These are phyloP conservation scores for Eidolon helvum DNA, from an alignment of 2,113 vertebrate genomes.

Conservation along the genomic window DNA sequence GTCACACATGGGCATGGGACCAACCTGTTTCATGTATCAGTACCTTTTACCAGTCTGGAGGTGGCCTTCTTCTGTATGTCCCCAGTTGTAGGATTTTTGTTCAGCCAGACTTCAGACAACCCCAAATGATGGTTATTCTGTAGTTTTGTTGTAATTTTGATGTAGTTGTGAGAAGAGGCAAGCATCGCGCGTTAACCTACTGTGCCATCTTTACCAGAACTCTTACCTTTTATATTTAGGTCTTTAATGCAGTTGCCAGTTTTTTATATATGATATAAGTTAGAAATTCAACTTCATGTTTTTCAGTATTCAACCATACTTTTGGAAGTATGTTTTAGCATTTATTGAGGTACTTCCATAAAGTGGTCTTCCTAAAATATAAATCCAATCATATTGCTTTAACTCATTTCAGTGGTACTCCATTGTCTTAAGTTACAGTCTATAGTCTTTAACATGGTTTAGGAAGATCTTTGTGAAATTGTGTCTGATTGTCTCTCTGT, in stretches of 20 bases:
- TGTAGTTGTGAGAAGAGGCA: too few species aligned
- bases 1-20: too few species aligned
- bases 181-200: too few species aligned
- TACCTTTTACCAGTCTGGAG: too few species aligned
- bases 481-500: background rate
- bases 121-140: too few species aligned
- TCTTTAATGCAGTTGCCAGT: background rate
- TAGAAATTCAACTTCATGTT: slow-evolving; percentile 2
- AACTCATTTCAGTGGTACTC: background rate
- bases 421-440: background rate
- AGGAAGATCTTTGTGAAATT: slow-evolving; percentile 4
- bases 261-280: background rate
- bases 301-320: background rate
- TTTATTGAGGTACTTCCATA: background rate
- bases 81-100: too few species aligned
- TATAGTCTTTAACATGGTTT: background rate
- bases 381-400: background rate
- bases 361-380: background rate
- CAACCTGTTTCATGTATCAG: too few species aligned
- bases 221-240: slow-evolving; percentile 3
- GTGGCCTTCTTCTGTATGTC: too few species aligned
- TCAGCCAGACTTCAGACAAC: too few species aligned
- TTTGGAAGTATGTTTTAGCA: background rate
- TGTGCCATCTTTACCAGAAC: too few species aligned
- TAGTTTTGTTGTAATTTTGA: too few species aligned